Conservation (phyloP, 1,140 invertebrate genomes). For the Rhizoglyphus robini region DNA sequence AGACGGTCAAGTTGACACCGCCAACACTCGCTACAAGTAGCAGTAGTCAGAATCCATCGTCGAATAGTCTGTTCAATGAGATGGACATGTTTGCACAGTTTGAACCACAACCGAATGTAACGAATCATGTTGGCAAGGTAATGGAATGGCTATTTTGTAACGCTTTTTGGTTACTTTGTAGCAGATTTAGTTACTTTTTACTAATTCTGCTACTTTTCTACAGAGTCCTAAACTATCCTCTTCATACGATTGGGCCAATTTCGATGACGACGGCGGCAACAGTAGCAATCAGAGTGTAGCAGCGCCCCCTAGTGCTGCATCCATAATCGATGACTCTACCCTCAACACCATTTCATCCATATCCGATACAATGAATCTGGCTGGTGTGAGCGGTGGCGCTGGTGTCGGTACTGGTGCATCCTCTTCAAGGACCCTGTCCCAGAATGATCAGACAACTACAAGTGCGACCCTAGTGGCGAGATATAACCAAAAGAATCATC, state of each 20-base stretch:
- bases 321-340: slow-evolving; percentile 1
- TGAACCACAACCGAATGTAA: background rate
- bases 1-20: background rate
- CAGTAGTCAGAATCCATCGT: no score
- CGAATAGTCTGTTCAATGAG: background rate
- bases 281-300: background rate
- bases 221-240: background rate
- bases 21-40: background rate
- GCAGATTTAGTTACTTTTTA: no score
- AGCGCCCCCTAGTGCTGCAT: background rate
- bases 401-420: background rate
- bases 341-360: slow-evolving; percentile 12
- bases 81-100: background rate
- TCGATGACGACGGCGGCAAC: background rate
- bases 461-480: background rate
- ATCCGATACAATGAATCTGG: background rate
- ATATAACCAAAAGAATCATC: slow-evolving; percentile 1
- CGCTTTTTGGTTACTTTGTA: no score
- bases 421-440: background rate
- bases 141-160: no score
- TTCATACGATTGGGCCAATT: slow-evolving; percentile 15
- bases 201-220: no score
- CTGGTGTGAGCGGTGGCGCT: background rate
- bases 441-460: background rate
- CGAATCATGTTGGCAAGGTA: no score